Base-by-base conservation (phyloP, 2,888 invertebrate species). In the Chloroclystis v-ata region DNA sequence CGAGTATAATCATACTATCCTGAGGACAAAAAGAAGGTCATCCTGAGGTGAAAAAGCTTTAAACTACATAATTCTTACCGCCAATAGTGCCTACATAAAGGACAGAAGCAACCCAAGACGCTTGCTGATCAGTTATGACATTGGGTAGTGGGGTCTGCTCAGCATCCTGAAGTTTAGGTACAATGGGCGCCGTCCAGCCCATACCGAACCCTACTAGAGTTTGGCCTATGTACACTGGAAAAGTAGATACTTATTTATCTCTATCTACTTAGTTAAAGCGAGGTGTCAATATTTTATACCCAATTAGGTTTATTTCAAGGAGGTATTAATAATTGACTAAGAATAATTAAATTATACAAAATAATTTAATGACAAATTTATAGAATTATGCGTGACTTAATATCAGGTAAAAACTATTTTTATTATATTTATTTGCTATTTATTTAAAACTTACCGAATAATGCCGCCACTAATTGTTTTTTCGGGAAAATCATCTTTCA, bases 151-250 rank as follows among this genome's bases (percentile, higher is more conserved):
- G 73, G 0, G 67, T 62, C 24, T 59, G 58, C 0, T 54, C 57
- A 1, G 50, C 47, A 9, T 72, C 65, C 10, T 59, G 59, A 0
- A 74, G 56, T 13, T 68, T 72, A 0, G 65, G 67, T 0, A 70
- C 53, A n/a, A 69, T 46, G 0, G 73, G 68, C 0, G 68, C 65
- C 0, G 69, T 60, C 72, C 73, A 74, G 4, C 65, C 65, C 7
- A 63, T n/a, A 0, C 54, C 55, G n/a, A 57, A 69, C 0, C 73
- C 73, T 1, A 60, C 61, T 3, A 67, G 13, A 5, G 60, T 49
- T 37, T 68, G 66, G 1, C 70, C 70, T 1, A 66, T 29, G 37
- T 70, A 67, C 14, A 70, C 73, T 74, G 20, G 20, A 35, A 35
- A 6, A 24, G 2, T 20, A 20, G 2, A 20, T 4, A 20, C 5